Conservation (phyloP, 2,797 vertebrate genomes). For the Chaetophractus vellerosus region DNA sequence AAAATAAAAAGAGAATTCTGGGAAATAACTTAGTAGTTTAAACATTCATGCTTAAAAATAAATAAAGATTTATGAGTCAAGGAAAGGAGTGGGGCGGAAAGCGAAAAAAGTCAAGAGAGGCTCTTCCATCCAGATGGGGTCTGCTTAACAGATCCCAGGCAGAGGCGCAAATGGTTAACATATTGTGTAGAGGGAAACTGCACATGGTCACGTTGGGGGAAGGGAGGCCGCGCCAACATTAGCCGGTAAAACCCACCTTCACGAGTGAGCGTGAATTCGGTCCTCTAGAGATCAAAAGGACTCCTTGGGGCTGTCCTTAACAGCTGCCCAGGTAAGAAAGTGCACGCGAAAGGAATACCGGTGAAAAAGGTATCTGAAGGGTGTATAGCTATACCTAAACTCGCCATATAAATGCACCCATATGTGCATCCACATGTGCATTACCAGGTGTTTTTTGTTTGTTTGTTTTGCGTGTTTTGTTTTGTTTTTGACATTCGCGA, state of each 20-base stretch:
- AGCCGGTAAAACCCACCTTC: not conserved
- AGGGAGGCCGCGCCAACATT: not conserved
- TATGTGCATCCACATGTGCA: not conserved
- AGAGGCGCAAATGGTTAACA: not conserved
- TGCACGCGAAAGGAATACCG: not conserved
- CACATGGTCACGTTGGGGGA: not conserved
- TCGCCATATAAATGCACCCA: not conserved
- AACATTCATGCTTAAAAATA: not conserved
- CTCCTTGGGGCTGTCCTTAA: not conserved
- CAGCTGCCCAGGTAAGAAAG: not conserved
- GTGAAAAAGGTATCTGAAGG: not conserved
- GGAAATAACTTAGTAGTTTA: constrained; percentile 61
- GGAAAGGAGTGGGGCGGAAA: not conserved
- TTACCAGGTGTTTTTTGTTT: not conserved
- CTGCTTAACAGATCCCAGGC: not conserved
- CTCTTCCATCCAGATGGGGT: not conserved
- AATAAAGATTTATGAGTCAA: constrained; percentile 6
- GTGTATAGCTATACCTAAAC: too few species aligned
- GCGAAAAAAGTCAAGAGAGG: not conserved
- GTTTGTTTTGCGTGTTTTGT: too few species aligned
- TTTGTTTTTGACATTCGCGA: not conserved
- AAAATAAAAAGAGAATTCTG: constrained; percentile 65
- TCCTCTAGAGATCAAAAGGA: constrained; percentile 25
- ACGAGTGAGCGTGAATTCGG: not conserved
- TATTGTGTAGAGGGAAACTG: not conserved